These are phyloP conservation scores for Hypsopygia costalis DNA, from an alignment of 2,888 invertebrate genomes.

Conservation along the genomic window DNA sequence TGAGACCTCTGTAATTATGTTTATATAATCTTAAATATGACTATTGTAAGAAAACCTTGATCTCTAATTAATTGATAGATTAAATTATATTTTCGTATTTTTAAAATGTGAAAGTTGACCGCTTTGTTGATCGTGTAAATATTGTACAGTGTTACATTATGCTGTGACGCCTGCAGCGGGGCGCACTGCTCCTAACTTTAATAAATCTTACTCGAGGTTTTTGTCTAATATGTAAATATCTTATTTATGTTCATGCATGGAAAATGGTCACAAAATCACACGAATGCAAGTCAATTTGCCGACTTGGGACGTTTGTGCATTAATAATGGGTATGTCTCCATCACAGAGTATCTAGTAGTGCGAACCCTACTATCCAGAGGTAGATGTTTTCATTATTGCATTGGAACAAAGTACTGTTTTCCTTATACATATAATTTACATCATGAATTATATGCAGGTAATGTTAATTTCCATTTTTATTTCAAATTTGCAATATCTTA, in stretches of 20 bases:
- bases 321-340: too few species aligned
- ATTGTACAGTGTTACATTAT: constrained; percentile 68
- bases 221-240: neutral
- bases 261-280: neutral
- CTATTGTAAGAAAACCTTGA: constrained; percentile 58
- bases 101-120: constrained; percentile 41
- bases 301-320: too few species aligned
- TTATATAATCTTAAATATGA: constrained; percentile 25
- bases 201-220: neutral
- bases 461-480: too few species aligned
- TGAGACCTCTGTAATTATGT: constrained; percentile 34
- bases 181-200: too few species aligned
- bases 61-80: constrained; percentile 63
- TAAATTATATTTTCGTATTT: constrained; percentile 74
- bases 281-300: constrained; percentile 15
- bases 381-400: too few species aligned
- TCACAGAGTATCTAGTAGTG: too few species aligned
- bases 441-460: too few species aligned
- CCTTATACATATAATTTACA: too few species aligned
- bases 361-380: too few species aligned
- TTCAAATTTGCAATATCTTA: too few species aligned
- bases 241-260: neutral
- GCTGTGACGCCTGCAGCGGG: constrained; percentile 30
- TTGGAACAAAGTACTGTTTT: too few species aligned
- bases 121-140: constrained; percentile 61